Evolutionary conservation across 2,888 invertebrate species (phyloP).

Genomic region (Callinectes sapidus): DNA sequence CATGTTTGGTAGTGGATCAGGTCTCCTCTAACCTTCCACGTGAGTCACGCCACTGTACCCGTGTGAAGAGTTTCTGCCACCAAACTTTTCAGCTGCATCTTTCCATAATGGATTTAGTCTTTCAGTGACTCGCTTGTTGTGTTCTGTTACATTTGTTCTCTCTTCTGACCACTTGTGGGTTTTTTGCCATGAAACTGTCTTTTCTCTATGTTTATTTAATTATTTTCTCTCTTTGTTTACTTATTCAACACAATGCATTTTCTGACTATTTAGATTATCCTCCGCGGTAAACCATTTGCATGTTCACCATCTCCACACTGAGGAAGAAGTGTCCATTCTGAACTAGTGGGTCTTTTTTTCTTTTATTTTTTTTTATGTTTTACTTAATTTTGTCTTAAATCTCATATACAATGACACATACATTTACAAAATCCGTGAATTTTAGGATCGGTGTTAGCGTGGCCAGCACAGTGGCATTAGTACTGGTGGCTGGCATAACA

Average conservation of each 20-base stretch:
- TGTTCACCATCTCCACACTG: background rate
- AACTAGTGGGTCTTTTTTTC: background rate
- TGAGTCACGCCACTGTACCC: background rate
- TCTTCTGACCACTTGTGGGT: too few species aligned
- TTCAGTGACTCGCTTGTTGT: too few species aligned
- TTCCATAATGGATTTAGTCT: too few species aligned
- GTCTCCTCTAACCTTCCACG: background rate
- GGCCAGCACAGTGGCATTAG: background rate
- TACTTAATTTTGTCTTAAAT: background rate
- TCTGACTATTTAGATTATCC: background rate
- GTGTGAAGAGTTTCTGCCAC: background rate
- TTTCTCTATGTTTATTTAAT: background rate
- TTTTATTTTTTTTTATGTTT: background rate
- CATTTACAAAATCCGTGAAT: background rate
- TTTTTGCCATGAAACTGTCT: too few species aligned
- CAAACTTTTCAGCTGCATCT: background rate
- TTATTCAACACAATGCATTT: background rate
- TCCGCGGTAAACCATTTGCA: background rate
- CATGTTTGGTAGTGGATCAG: background rate
- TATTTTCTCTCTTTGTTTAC: background rate
- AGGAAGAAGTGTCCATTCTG: background rate
- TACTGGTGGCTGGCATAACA: too few species aligned
- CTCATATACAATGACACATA: background rate
- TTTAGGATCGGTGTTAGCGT: background rate
- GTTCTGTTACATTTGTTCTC: too few species aligned